Evolutionary conservation across 1,140 invertebrate genomes (phyloP), one percentile per base, ranked within the genome.

Genomic region (Microplitis demolitor): DNA sequence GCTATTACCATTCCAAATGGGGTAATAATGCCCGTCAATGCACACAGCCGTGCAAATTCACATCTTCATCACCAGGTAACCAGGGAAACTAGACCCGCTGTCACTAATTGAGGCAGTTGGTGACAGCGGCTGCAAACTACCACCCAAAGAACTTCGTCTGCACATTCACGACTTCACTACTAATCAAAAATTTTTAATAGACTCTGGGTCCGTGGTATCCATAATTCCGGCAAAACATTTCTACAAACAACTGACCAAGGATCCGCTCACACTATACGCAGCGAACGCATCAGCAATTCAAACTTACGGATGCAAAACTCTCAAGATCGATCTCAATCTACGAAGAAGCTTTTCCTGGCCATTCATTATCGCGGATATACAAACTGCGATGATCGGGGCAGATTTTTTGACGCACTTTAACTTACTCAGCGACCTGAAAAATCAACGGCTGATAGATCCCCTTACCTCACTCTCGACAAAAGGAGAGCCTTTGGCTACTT

Each of bases 361-460:
- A 9, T 78, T 78, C 72, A 58, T 73, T 24, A 68, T 78, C 13
- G 77, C 72, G 31, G 69, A 75, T 45, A 34, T 68, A 5, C 61
- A 66, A 11, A 33, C 9, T 16, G 67, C 77, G 13, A 76, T 78
- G 37, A 72, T 78, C 9, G 75, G 77, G 4, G 74, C 77, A 8
- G 77, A 78, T 62, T 67, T 78, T 13, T 62, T 78, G 1, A 6
- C 53, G 2, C 68, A 71, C 39, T 73, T 60, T 67, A 68, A 50
- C 1, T 56, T 78, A 1, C 24, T 76, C 9, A 67, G 77, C n/a
- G 77, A 78, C 56, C 16, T 77, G 0, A 72, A 62, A 50, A 39
- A 63, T 33, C 11, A 51, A 4, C 24, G 64, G 0, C 45, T 78
- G 3, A 72, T 74, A 11, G 77, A 78, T 64, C 14, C 11, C 0